These are phyloP conservation scores for Bombyx huttoni DNA, from an alignment of 2,888 invertebrate species.

Conservation along the genomic window DNA sequence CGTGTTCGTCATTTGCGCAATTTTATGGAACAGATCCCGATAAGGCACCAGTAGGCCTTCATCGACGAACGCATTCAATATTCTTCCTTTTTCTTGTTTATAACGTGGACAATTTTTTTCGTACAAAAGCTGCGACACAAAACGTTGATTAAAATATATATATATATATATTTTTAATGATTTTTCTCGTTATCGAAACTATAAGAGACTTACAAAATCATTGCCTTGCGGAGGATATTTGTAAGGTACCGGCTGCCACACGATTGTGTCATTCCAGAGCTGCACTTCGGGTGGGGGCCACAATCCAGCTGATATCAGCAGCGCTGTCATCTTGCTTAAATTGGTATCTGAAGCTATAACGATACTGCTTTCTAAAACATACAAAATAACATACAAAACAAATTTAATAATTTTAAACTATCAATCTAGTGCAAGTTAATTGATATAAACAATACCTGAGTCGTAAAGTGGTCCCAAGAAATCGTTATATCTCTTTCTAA, in stretches of 20 bases:
- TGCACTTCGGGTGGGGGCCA: constrained; percentile 73
- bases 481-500: constrained; percentile 63
- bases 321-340: constrained; percentile 81
- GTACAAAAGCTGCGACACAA: constrained; percentile 44
- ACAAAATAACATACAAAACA: constrained; percentile 3
- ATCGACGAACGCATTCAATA: constrained; percentile 47
- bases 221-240: constrained; percentile 43
- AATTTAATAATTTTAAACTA: neutral
- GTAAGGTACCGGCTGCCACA: constrained; percentile 76
- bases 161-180: neutral
- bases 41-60: constrained; percentile 55
- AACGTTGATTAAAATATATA: neutral
- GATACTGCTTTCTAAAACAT: constrained; percentile 35
- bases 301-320: constrained; percentile 78
- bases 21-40: constrained; percentile 53
- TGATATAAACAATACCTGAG: constrained; percentile 25
- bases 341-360: constrained; percentile 79
- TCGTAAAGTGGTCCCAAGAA: constrained; percentile 63
- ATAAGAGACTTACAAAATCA: constrained; percentile 43
- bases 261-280: constrained; percentile 68
- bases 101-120: constrained; percentile 63
- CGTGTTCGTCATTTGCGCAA: constrained; percentile 57
- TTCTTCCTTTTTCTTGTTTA: constrained; percentile 52
- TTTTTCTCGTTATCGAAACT: neutral
- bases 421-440: neutral